Conservation (phyloP, 1,140 invertebrate genomes). For the Calliphora vicina region DNA sequence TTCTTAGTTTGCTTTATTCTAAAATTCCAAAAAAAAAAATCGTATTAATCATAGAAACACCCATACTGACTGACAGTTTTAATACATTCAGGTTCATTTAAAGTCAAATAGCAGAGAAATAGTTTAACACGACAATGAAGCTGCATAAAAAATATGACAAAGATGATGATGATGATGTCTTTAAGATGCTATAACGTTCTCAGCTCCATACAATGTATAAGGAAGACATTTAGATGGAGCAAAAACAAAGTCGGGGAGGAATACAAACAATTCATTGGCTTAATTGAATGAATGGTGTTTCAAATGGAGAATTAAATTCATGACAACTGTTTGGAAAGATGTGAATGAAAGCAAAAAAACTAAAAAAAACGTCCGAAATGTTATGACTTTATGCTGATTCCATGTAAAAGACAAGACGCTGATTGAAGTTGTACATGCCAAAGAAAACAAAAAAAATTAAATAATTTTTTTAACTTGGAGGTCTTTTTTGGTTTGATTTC, state of each 20-base stretch:
- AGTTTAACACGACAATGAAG: neutral
- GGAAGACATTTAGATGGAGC: neutral
- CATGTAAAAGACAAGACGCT: conserved; percentile 7
- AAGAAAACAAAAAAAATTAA: neutral
- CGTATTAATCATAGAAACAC: neutral
- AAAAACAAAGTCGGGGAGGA: neutral
- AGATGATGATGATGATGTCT: neutral
- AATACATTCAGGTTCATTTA: neutral
- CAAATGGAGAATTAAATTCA: conserved; percentile 60
- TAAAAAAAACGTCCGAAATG: conserved; percentile 19
- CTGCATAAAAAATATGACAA: neutral
- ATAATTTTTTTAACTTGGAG: neutral
- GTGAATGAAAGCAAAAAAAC: neutral
- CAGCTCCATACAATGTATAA: conserved; percentile 24
- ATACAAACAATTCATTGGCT: conserved; percentile 56
- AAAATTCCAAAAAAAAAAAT: too few species aligned
- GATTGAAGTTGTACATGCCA: conserved; percentile 19
- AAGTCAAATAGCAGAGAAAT: neutral
- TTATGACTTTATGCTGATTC: conserved; percentile 28
- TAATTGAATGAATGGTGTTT: conserved; percentile 63
- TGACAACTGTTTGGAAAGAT: conserved; percentile 42
- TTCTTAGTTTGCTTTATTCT: too few species aligned
- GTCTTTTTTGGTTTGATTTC: neutral
- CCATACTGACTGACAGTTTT: neutral
- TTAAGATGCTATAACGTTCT: conserved; percentile 11